Evolutionary conservation across 2,888 invertebrate species (phyloP).

Genomic region (Drosophila leonis): DNA sequence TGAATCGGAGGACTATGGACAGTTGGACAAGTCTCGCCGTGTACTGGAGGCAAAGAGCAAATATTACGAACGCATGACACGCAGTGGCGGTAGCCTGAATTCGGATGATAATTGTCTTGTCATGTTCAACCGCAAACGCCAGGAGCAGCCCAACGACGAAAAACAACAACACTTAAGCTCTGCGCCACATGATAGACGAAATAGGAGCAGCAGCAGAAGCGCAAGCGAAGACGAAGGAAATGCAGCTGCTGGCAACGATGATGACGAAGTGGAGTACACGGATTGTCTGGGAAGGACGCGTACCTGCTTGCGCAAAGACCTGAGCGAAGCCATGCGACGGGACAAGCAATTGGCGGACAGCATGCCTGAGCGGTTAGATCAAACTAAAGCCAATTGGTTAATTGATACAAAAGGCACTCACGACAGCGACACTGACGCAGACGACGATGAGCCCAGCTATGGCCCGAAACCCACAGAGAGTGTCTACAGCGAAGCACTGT

Average conservation of each 20-base stretch:
- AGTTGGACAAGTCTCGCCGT: slow-evolving; percentile 85
- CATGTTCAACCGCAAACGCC: slow-evolving; percentile 85
- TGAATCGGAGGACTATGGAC: slow-evolving; percentile 82
- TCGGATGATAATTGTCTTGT: slow-evolving; percentile 85
- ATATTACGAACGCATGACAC: slow-evolving; percentile 85
- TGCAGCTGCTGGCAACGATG: slow-evolving; percentile 85
- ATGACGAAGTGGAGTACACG: slow-evolving; percentile 93
- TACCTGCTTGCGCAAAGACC: slow-evolving; percentile 92
- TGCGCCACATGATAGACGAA: slow-evolving; percentile 8
- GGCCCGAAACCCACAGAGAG: slow-evolving; percentile 84
- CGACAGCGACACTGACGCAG: slow-evolving; percentile 50
- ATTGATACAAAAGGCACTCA: slow-evolving; percentile 76
- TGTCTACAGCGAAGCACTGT: slow-evolving; percentile 83
- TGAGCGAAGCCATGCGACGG: slow-evolving; percentile 88
- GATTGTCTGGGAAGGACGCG: slow-evolving; percentile 95
- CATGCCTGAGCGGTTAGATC: slow-evolving; percentile 83
- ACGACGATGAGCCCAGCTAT: slow-evolving; percentile 62
- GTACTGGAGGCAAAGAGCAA: slow-evolving; percentile 85
- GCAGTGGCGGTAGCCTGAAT: slow-evolving; percentile 83
- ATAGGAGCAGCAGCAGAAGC: slow-evolving; percentile 68
- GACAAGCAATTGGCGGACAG: slow-evolving; percentile 86
- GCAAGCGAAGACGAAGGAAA: slow-evolving; percentile 69
- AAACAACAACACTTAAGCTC: not conserved
- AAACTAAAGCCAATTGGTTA: slow-evolving; percentile 85
- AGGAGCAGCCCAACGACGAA: slow-evolving; percentile 59